phyloP scores from a whole-genome alignment of 2,797 vertebrate species.

The Microctenopoma stevenorrisi region DNA sequence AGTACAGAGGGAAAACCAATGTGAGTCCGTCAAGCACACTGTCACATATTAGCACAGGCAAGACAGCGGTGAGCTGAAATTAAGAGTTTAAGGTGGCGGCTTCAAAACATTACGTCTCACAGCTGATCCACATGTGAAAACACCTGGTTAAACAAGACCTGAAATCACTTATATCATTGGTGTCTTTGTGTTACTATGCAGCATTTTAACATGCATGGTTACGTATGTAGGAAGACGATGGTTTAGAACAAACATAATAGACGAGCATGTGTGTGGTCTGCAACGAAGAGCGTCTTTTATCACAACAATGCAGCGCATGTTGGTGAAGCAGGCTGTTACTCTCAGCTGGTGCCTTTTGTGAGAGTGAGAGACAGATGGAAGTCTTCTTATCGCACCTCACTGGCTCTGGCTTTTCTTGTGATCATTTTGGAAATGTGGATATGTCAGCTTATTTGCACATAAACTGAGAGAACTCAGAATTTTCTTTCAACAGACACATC shows the following conservation, averaged over 20 bases:
- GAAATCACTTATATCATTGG: slow-evolving; percentile 16
- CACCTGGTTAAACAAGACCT: slow-evolving; percentile 1
- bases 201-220: slow-evolving; percentile 8
- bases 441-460: slow-evolving; percentile 61
- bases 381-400: slow-evolving; percentile 49
- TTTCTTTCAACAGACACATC: slow-evolving; percentile 12
- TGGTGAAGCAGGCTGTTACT: slow-evolving; percentile 39
- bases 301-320: slow-evolving; percentile 61
- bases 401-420: slow-evolving; percentile 25
- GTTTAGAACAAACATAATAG: slow-evolving; percentile 5
- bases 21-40: slow-evolving; percentile 30
- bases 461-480: slow-evolving; percentile 21
- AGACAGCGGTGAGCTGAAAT: slow-evolving; percentile 5
- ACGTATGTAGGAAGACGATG: slow-evolving; percentile 4
- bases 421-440: slow-evolving; percentile 56
- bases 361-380: slow-evolving; percentile 59
- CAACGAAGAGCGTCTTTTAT: slow-evolving; percentile 54
- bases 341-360: slow-evolving; percentile 55
- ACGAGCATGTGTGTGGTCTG: slow-evolving; percentile 25
- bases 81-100: slow-evolving; percentile 23
- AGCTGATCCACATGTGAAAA: slow-evolving; percentile 3
- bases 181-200: slow-evolving; percentile 2
- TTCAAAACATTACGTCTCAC: slow-evolving; percentile 12
- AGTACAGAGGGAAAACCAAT: slow-evolving; percentile 32
- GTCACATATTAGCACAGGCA: slow-evolving; percentile 26